These are phyloP conservation scores for Archips xylosteana DNA, from an alignment of 2,888 invertebrate genomes.

Conservation along the genomic window DNA sequence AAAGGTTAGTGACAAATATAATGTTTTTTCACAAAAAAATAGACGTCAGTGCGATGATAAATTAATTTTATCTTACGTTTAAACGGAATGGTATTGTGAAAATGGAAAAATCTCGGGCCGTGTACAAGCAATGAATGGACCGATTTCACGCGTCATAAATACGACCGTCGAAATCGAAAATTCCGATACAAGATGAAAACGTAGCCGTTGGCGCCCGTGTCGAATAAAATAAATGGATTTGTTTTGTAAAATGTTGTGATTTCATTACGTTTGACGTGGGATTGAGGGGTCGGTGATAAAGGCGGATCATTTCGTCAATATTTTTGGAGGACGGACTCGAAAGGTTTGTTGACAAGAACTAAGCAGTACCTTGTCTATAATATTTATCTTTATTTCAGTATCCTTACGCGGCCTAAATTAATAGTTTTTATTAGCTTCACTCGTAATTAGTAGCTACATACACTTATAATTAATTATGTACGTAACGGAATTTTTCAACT, in stretches of 20 bases:
- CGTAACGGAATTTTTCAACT: too few species aligned
- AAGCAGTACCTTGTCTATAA: not conserved
- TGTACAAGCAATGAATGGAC: slow-evolving; percentile 70
- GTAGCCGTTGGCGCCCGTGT: slow-evolving; percentile 72
- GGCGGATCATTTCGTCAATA: slow-evolving; percentile 18
- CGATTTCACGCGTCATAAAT: slow-evolving; percentile 84
- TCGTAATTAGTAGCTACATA: too few species aligned
- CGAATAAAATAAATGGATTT: slow-evolving; percentile 84
- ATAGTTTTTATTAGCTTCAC: too few species aligned
- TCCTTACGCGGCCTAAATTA: too few species aligned
- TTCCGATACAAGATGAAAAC: slow-evolving; percentile 68
- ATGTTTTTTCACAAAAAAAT: slow-evolving; percentile 1
- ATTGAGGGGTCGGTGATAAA: slow-evolving; percentile 61
- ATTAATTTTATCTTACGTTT: slow-evolving; percentile 65
- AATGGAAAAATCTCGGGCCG: slow-evolving; percentile 77
- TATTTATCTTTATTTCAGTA: too few species aligned
- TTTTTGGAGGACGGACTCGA: not conserved
- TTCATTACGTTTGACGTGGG: slow-evolving; percentile 74
- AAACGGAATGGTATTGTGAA: slow-evolving; percentile 76
- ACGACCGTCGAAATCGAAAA: slow-evolving; percentile 69
- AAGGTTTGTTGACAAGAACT: not conserved
- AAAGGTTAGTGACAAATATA: not conserved
- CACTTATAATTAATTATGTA: too few species aligned
- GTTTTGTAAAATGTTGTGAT: slow-evolving; percentile 74
- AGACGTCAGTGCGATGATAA: slow-evolving; percentile 25